phyloP scores from a whole-genome alignment of 2,888 invertebrate genomes.

The Agrochola macilenta region DNA sequence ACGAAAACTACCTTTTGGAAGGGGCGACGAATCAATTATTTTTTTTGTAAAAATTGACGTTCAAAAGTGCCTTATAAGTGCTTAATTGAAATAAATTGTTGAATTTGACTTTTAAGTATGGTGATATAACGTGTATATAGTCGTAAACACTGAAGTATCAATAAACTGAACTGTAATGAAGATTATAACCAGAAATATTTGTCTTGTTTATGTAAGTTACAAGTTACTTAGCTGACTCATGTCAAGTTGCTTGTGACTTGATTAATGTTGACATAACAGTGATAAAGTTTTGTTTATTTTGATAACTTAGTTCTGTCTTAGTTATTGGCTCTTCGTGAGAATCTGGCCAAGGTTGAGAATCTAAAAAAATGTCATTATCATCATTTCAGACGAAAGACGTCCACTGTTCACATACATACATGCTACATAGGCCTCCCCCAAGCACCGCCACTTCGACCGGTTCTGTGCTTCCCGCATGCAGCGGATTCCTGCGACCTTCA shows the following conservation, averaged over 20 bases:
- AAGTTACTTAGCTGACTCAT: constrained; percentile 25
- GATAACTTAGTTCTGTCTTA: constrained; percentile 10
- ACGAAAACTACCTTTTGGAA: no score
- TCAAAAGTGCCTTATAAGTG: no score
- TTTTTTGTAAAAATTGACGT: no score
- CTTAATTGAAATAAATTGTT: no score
- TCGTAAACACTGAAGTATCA: constrained; percentile 1
- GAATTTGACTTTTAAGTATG: no score
- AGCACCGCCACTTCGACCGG: no score
- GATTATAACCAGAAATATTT: constrained; percentile 22
- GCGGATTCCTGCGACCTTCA: no score
- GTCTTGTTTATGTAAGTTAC: constrained; percentile 13
- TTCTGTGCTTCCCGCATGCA: no score
- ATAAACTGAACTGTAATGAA: not conserved
- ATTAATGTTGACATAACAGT: constrained; percentile 38
- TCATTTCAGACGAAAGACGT: no score
- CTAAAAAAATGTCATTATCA: not conserved
- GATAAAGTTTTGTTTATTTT: constrained; percentile 42
- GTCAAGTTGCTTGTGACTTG: constrained; percentile 27
- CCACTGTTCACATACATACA: no score
- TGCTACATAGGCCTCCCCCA: no score
- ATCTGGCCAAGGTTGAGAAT: not conserved
- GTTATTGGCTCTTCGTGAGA: not conserved
- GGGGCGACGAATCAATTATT: no score
- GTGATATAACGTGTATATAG: not conserved